Evolutionary conservation across 2,113 vertebrate genomes (phyloP).

Genomic region (Rhinolophus sinicus): DNA sequence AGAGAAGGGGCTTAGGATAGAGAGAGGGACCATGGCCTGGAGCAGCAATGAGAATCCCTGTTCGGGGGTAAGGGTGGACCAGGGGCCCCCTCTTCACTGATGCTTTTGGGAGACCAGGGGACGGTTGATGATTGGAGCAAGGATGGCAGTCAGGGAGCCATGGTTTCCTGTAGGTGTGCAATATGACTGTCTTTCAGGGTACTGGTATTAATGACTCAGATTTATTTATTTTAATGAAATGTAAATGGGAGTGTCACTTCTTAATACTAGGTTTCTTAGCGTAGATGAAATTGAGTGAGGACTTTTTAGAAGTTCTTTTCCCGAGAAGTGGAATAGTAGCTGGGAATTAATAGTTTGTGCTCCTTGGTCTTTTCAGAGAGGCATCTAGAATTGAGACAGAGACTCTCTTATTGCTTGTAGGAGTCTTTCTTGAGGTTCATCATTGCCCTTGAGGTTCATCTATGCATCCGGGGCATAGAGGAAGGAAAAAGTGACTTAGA

Average conservation of each 20-base stretch:
- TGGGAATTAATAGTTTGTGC: not conserved
- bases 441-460: no score
- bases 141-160: not conserved
- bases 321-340: not conserved
- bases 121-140: not conserved
- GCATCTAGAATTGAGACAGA: not conserved
- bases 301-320: not conserved
- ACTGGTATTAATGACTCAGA: not conserved
- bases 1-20: not conserved
- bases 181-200: not conserved
- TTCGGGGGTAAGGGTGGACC: not conserved
- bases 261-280: not conserved
- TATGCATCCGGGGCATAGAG: not conserved
- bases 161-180: not conserved
- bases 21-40: not conserved
- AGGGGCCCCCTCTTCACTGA: not conserved
- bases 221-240: not conserved
- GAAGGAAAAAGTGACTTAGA: not conserved
- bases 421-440: no score
- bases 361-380: not conserved
- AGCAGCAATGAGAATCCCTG: not conserved
- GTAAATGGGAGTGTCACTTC: not conserved
- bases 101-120: not conserved
- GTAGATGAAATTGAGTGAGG: not conserved
- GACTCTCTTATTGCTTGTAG: not conserved